Base-by-base conservation (phyloP, 2,113 vertebrate species). In the Hyaena hyaena region DNA sequence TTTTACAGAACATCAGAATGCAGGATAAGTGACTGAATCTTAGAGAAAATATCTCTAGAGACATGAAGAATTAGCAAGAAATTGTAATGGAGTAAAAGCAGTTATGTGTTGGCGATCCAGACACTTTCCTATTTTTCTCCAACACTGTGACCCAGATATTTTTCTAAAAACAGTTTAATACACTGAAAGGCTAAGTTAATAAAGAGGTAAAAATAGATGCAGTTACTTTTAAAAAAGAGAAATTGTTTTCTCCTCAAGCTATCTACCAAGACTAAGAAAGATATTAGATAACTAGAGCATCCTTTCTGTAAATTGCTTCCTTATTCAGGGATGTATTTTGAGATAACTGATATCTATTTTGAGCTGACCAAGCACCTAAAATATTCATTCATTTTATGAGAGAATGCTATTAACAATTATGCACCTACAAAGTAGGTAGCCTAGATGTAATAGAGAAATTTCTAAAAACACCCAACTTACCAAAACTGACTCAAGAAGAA, bases 1-100 rank as follows among this genome's bases (percentile, higher is more conserved):
- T 53, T 86, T 95, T 68, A 81, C 4, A 69, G 61, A 81, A 68
- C 10, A 84, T 68, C 19, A 95, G 39, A 95, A 95, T 43, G 12
- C 10, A 45, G 16, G 61, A 80, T 33, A 74, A 33, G 14, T 80
- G 48, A 95, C 53, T 92, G 48, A 39, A 45, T 84, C 14, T 61
- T 43, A 65, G 33, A 69, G 48, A 73, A 43, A 74, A 73, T 14
- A 61, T 84, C 16, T 66, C 35, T 63, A 63, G 48, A 63, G 23
- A 50, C 19, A 65, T 33, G 92, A 4, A 4, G 17, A 81, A 86
- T 96, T 79, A 69, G 39, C 19, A 79, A 6, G 10, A 90, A 95
- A 65, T 76, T 55, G 19, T n/a, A 89, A 74, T 26, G 15, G 28
- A 81, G 1, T 74, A 65, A 92, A 89, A 55, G 0, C 3, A 50